Percentiles rank a stretch among this genome's conserved stretches.
Conservation (phyloP, 2,888 invertebrate genomes). For the Parnassius apollo region DNA sequence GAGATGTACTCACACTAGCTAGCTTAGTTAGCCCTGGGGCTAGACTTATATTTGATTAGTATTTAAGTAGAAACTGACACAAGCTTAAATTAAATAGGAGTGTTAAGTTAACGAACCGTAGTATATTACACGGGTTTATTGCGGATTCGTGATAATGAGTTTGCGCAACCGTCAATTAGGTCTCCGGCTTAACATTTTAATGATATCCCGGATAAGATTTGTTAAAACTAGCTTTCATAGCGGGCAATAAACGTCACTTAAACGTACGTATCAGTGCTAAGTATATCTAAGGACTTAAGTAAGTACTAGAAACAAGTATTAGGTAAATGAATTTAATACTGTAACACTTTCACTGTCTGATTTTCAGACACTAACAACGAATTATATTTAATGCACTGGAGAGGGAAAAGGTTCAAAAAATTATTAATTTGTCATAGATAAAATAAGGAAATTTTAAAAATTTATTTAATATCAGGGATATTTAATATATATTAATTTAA, state of each 20-base stretch:
- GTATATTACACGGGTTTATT: not conserved
- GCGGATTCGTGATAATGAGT: slow-evolving; percentile 10
- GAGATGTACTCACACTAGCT: no score
- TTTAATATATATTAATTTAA: no score
- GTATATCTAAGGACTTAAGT: not conserved
- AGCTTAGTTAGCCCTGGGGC: not conserved
- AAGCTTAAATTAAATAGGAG: not conserved
- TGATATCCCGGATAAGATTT: slow-evolving; percentile 14
- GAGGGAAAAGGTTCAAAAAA: no score
- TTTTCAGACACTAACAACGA: no score
- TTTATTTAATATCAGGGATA: no score
- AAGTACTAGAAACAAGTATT: not conserved
- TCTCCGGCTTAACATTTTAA: slow-evolving; percentile 6
- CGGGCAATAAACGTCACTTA: slow-evolving; percentile 5
- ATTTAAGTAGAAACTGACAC: no score
- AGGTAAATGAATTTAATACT: no score
- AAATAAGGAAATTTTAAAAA: no score
- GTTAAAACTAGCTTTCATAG: slow-evolving; percentile 3
- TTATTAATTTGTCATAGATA: no score
- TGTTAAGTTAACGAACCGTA: not conserved
- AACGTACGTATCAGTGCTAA: not conserved
- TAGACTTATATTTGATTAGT: not conserved
- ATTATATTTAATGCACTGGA: no score
- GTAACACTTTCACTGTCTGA: no score
- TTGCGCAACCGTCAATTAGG: slow-evolving; percentile 12